Evolutionary conservation across 2,797 vertebrate species (phyloP).

Genomic region (Pangasius larnaudii): DNA sequence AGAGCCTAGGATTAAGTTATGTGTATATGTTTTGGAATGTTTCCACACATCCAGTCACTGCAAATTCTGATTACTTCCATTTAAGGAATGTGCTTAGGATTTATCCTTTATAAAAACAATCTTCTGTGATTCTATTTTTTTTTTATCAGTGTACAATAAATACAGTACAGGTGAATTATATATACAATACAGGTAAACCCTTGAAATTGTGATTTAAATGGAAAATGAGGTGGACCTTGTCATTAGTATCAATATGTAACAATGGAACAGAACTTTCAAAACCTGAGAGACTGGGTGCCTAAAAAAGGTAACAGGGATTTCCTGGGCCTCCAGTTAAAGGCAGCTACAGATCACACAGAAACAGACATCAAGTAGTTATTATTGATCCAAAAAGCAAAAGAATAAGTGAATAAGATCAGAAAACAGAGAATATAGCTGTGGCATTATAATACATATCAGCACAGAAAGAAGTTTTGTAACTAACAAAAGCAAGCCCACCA

Average conservation of each 20-base stretch:
- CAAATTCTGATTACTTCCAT: neutral
- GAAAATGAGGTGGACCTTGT: neutral
- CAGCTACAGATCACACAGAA: neutral
- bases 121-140: neutral
- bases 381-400: neutral
- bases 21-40: neutral
- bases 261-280: neutral
- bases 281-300: neutral
- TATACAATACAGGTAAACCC: neutral
- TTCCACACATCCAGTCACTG: neutral
- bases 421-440: neutral
- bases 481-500: slow-evolving; percentile 35
- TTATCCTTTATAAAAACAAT: neutral
- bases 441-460: slow-evolving; percentile 29
- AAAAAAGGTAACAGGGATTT: neutral
- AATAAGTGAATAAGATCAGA: neutral
- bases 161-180: too few relatives aligned
- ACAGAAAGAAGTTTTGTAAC: neutral
- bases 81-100: neutral
- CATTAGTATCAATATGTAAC: neutral
- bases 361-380: neutral
- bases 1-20: neutral
- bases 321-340: neutral
- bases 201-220: neutral
- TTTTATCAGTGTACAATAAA: too few relatives aligned